A percentile compares a stretch with the other conserved stretches of the same genome.
Evolutionary conservation across 2,797 vertebrate genomes (phyloP).

Genomic region (Halcyon chelicuti): DNA sequence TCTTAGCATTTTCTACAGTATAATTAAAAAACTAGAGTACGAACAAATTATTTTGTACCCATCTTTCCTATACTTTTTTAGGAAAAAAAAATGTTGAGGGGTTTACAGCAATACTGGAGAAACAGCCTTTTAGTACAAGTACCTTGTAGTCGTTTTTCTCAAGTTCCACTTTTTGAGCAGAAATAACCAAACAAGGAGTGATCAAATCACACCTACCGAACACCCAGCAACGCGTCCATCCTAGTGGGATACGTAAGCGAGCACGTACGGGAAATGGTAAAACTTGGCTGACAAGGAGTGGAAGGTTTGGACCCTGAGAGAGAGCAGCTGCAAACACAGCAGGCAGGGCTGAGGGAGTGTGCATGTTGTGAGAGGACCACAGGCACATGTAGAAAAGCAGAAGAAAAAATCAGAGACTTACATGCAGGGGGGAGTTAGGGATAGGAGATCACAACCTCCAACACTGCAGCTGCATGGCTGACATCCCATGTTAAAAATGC

Average conservation of each 20-base stretch:
- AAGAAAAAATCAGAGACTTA: background rate
- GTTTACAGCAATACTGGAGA: background rate
- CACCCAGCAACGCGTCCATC: background rate
- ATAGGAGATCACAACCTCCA: background rate
- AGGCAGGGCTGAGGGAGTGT: accelerated
- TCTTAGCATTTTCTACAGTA: background rate
- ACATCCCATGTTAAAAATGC: background rate
- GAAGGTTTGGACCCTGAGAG: background rate
- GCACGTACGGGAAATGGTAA: background rate
- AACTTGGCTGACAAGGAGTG: background rate
- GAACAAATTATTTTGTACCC: background rate
- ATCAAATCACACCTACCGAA: background rate
- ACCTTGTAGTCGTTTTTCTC: background rate
- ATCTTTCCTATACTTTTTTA: background rate
- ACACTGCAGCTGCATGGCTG: background rate
- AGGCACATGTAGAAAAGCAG: background rate
- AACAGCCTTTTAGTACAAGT: background rate
- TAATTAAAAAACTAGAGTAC: background rate
- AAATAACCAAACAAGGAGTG: background rate
- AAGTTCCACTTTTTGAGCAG: background rate
- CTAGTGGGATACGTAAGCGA: background rate
- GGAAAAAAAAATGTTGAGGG: background rate
- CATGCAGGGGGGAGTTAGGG: background rate
- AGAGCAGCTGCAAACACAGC: background rate
- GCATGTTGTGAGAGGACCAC: background rate